phyloP scores from a whole-genome alignment of 2,113 vertebrate species.

The Picathartes gymnocephalus region DNA sequence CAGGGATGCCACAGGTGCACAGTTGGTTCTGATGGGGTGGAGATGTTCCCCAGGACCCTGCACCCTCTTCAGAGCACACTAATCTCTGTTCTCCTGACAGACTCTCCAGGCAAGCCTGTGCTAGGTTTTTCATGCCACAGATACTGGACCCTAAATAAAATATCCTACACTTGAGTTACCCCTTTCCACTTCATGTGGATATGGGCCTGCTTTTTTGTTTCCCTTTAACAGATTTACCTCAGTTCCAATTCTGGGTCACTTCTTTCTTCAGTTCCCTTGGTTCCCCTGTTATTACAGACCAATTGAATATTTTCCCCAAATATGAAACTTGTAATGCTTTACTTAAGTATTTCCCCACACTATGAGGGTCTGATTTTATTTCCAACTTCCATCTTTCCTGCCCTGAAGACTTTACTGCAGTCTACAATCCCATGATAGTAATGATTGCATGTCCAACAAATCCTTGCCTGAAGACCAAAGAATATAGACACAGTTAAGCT shows the following conservation, averaged over 20 bases:
- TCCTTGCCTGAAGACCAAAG: background rate
- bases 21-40: accelerated
- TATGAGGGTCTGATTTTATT: background rate
- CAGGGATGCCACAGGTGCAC: background rate
- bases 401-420: background rate
- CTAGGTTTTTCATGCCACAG: background rate
- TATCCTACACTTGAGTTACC: too few species aligned
- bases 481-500: background rate
- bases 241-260: background rate
- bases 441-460: background rate
- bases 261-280: background rate
- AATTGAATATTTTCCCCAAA: background rate
- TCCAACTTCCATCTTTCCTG: background rate
- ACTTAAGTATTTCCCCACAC: background rate
- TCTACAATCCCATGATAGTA: background rate
- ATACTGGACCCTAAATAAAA: background rate
- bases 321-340: background rate
- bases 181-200: background rate
- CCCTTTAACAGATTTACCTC: background rate
- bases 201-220: background rate
- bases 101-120: background rate
- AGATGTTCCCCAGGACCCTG: background rate
- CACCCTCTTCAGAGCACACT: background rate
- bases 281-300: background rate
- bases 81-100: background rate